Evolutionary conservation across 1,140 invertebrate genomes (phyloP).

Genomic region (Musca vetustissima): DNA sequence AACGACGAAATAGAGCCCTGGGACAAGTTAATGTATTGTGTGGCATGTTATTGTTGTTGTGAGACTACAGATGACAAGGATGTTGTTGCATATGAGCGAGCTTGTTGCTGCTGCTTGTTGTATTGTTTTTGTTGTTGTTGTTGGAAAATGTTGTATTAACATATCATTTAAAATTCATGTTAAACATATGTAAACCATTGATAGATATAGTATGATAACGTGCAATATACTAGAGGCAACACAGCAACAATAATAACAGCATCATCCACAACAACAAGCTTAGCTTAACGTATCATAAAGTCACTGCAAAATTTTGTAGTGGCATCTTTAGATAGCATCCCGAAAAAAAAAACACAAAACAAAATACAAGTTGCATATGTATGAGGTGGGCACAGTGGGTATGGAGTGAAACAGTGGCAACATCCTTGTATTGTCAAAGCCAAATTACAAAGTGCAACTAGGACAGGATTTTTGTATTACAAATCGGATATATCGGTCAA

Average conservation of each 20-base stretch:
- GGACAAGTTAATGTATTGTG: slow-evolving; percentile 15
- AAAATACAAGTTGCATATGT: slow-evolving; percentile 8
- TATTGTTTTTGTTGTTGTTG: too few relatives aligned
- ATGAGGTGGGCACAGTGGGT: not conserved
- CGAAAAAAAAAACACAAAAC: too few relatives aligned
- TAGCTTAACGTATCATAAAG: not conserved
- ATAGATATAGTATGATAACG: slow-evolving; percentile 18
- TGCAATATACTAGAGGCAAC: slow-evolving; percentile 4
- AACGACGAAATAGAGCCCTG: slow-evolving; percentile 1
- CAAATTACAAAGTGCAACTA: too few relatives aligned
- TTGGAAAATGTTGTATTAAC: slow-evolving; percentile 22
- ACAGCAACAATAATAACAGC: not conserved
- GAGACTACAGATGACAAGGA: not conserved
- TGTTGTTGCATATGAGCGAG: not conserved
- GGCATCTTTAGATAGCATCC: too few relatives aligned
- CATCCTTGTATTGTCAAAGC: too few relatives aligned
- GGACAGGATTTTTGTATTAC: too few relatives aligned
- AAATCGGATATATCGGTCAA: too few relatives aligned
- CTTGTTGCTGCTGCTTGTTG: not conserved
- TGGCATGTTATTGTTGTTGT: slow-evolving; percentile 21
- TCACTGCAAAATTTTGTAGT: too few relatives aligned
- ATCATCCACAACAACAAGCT: not conserved
- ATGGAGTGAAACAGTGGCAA: too few relatives aligned
- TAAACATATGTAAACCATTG: slow-evolving; percentile 17
- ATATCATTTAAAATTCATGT: slow-evolving; percentile 25